Evolutionary conservation across 1,140 invertebrate species (phyloP).

Genomic region (Odontomachus brunneus): DNA sequence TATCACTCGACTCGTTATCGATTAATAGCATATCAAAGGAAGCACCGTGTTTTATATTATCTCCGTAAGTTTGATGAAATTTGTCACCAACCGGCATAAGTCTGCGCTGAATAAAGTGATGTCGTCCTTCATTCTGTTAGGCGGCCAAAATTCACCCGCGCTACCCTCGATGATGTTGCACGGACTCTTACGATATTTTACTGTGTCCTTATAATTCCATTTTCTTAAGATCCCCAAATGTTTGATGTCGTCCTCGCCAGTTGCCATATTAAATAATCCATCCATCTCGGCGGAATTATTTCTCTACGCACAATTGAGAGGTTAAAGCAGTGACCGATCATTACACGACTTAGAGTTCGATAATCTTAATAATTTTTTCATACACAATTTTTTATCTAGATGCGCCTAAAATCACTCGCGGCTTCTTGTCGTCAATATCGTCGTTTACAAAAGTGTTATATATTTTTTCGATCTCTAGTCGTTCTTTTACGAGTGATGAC

Average conservation of each 20-base stretch:
- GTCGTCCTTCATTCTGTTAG: constrained; percentile 86
- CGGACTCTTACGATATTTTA: constrained; percentile 87
- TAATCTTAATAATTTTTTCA: too few species aligned
- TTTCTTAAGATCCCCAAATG: constrained; percentile 88
- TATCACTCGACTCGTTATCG: background rate
- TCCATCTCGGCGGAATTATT: constrained; percentile 91
- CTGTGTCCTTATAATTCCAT: constrained; percentile 89
- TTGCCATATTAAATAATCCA: constrained; percentile 91
- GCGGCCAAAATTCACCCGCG: constrained; percentile 91
- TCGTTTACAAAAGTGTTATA: too few species aligned
- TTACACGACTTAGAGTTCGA: too few species aligned
- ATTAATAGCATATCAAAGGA: background rate
- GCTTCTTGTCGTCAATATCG: too few species aligned
- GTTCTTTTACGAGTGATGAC: too few species aligned
- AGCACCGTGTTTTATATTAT: background rate
- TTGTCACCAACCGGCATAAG: constrained; percentile 87
- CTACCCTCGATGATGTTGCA: constrained; percentile 88
- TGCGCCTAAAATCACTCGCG: too few species aligned
- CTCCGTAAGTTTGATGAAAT: background rate
- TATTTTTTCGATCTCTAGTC: too few species aligned
- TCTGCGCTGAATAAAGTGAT: constrained; percentile 89
- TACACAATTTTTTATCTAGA: too few species aligned
- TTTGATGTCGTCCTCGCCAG: constrained; percentile 87
- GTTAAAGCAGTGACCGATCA: too few species aligned
- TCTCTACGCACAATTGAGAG: constrained; percentile 84